Evolutionary conservation across 2,888 invertebrate genomes (phyloP), one percentile per base, ranked within the genome.

Genomic region (Bhutanitis thaidina): DNA sequence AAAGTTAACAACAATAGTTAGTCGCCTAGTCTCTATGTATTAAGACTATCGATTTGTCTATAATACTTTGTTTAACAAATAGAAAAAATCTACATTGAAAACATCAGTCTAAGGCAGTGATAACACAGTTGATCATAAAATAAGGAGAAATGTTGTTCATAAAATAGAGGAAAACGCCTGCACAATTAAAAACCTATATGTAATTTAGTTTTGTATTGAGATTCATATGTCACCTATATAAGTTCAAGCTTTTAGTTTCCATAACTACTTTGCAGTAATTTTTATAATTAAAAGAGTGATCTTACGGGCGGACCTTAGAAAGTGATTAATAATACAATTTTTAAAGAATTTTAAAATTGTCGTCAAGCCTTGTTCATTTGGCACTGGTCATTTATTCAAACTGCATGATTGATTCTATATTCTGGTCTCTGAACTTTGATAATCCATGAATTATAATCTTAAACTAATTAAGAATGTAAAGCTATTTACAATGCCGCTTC

Each of bases 71-170:
- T 74, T 73, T 65, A 78, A 76, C 71, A 65, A 61, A 80, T 76
- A 80, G 71, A 81, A 77, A 74, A 74, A 67, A 71, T 71, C 62
- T 78, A 75, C 61, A 79, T 78, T 78, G 72, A 80, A 81, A 86
- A 86, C 76, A 81, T 86, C 84, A 84, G 85, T 88, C 86, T 77
- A 84, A 84, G 86, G 87, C 87, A 88, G 88, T 87, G 86, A 80
- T 74, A 81, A 85, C 69, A 76, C 75, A 80, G 73, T 83, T 77
- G 77, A 65, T 69, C 64, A 50, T 59, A 56, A 46, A 52, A 45
- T 16, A 51, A 38, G 44, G n/a, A 35, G 52, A 47, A 43, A 38
- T 9, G 15, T 50, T 50, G 39, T 50, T 50, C 50, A 7, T 50
- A 10, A 44, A 1, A 12, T 35, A 35, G 16, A 25, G 16, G 10